These are phyloP conservation scores for Coenonympha glycerion DNA, from an alignment of 2,888 invertebrate species.

Conservation along the genomic window DNA sequence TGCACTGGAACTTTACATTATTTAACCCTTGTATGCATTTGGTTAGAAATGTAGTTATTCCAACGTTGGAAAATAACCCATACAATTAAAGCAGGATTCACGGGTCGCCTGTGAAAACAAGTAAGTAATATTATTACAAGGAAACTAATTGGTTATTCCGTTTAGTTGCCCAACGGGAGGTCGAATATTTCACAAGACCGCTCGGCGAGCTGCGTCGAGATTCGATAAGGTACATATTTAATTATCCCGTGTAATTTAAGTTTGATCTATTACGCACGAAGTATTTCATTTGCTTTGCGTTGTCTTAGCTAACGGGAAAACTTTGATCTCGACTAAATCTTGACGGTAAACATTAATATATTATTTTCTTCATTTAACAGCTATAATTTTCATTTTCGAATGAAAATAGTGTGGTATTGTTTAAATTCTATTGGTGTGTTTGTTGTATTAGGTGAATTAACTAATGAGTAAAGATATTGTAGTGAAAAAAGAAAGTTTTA, in stretches of 20 bases:
- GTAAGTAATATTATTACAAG: slow-evolving; percentile 27
- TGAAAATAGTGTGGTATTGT: too few relatives aligned
- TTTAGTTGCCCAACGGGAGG: slow-evolving; percentile 49
- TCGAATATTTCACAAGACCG: slow-evolving; percentile 44
- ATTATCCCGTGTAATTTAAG: slow-evolving; percentile 29
- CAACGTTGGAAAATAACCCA: neutral
- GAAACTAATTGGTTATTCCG: slow-evolving; percentile 56
- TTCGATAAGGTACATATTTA: slow-evolving; percentile 50
- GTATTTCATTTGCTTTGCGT: slow-evolving; percentile 29
- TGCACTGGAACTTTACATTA: too few relatives aligned
- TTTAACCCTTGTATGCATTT: neutral
- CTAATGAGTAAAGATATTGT: too few relatives aligned
- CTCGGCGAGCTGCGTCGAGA: slow-evolving; percentile 31
- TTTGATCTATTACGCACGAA: slow-evolving; percentile 26
- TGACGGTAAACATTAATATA: too few relatives aligned
- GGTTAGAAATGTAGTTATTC: neutral
- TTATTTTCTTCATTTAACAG: too few relatives aligned
- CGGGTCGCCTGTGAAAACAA: slow-evolving; percentile 26
- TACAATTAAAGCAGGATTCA: neutral
- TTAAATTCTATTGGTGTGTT: too few relatives aligned
- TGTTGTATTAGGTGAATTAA: too few relatives aligned
- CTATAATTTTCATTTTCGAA: too few relatives aligned
- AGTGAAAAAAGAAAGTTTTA: too few relatives aligned
- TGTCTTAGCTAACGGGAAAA: slow-evolving; percentile 22
- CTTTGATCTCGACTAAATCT: neutral